These are phyloP conservation scores for Coptodon rendalli DNA, from an alignment of 2,113 vertebrate genomes.

Conservation along the genomic window DNA sequence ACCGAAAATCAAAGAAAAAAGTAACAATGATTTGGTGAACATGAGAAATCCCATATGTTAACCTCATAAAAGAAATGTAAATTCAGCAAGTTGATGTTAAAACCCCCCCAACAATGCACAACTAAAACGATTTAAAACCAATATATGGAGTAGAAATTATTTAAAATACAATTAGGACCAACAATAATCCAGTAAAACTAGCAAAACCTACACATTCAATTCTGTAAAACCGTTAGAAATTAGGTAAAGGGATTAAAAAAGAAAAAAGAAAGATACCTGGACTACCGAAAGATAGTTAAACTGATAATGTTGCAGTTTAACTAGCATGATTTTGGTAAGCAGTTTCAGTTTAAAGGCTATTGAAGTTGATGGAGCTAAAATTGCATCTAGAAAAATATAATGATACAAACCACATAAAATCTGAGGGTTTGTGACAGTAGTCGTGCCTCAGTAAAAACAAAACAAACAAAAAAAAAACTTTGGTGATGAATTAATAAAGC, in stretches of 20 bases:
- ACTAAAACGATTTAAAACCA: neutral
- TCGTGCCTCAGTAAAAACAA: neutral
- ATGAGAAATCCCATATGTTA: neutral
- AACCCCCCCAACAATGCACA: neutral
- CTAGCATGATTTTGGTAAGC: neutral
- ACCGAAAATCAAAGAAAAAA: neutral
- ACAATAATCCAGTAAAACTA: neutral
- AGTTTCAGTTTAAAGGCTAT: neutral
- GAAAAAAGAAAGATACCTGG: neutral
- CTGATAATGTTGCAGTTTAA: neutral
- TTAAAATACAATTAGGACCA: neutral
- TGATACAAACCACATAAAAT: neutral
- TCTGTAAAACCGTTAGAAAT: neutral
- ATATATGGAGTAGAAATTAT: neutral
- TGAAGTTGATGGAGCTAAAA: neutral
- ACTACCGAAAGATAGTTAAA: neutral
- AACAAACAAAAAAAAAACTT: accelerated
- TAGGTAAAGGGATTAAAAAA: neutral
- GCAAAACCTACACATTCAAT: neutral
- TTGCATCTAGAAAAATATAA: neutral
- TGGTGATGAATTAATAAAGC: neutral
- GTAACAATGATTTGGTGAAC: neutral
- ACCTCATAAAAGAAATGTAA: neutral
- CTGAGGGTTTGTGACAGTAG: neutral
- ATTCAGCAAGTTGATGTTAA: neutral